Base-by-base conservation (phyloP, 2,888 invertebrate genomes). In the Philopedon plagiatum region DNA sequence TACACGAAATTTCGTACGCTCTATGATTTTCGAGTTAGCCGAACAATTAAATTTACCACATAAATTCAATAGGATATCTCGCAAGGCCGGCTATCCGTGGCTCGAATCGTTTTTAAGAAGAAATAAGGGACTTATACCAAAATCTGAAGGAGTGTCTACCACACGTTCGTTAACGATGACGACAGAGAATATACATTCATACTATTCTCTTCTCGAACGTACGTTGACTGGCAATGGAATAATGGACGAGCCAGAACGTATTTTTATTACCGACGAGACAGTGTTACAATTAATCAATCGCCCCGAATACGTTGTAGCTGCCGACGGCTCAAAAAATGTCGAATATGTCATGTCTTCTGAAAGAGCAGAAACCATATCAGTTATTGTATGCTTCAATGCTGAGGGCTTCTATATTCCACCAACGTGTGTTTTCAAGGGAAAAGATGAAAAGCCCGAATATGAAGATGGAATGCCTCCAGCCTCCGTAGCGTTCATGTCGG, bases 361-460 rank as follows among this genome's bases (percentile, higher is more conserved):
- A 76, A 79, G 75, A 69, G 81, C 80, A 4, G 81, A 84, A 76
- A 83, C 81, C 0, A 76, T 81, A 7, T 15, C 57, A 7, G 29
- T 70, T 11, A 44, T 70, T 11, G 39, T 57, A 1, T 67, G 66
- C 32, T 71, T 66, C 18, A 67, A 58, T 21, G 71, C 39, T 8
- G 71, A 71, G 19, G 71, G 71, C 5, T 11, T n/a, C 11, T 71
- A 66, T 23, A 29, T 75, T 11, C 72, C 74, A 5, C 72, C 72
- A 2, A 32, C 26, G 15, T 76, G 64, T 19, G 72, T 72, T 18
- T 57, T 75, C 26, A 75, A 76, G 49, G 73, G 75, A 11, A 73
- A 70, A 65, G 21, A 29, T 8, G 41, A 39, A 15, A 60, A 60
- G 37, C 15, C 5, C 4, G 77, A 77, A 56, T 74, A 46, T 46